Evolutionary conservation across 2,888 invertebrate genomes (phyloP), one percentile per base, ranked within the genome.

Genomic region (Hirtodrosophila duncani): DNA sequence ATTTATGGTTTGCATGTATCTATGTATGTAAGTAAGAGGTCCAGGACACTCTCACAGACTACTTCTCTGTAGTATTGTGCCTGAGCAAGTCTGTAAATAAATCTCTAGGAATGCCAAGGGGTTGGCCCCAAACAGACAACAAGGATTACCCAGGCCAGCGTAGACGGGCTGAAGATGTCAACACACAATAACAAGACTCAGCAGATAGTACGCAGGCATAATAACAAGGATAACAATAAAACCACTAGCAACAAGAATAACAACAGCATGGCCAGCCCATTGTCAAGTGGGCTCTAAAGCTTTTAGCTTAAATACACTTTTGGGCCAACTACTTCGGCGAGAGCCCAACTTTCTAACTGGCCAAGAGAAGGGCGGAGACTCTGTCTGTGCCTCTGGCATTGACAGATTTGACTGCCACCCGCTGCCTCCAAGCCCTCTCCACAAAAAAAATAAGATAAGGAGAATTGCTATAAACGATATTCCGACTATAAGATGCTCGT

Each of bases 301-400:
- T 77, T 81, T 77, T 77, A 77, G 81, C 75, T 77, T 77, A 77
- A 77, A 77, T 81, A 77, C 81, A 77, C 81, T 77, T 81, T n/a
- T 63, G 65, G 80, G 69, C 74, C 72, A 80, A 80, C 80, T 80
- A 77, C 80, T 75, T 55, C 37, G 43, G n/a, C n/a, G n/a, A n/a
- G n/a, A n/a, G n/a, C n/a, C n/a, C n/a, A n/a, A n/a, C n/a, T n/a
- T n/a, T n/a, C n/a, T n/a, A n/a, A n/a, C n/a, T n/a, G n/a, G n/a
- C n/a, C n/a, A n/a, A n/a, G n/a, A n/a, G n/a, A n/a, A n/a, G n/a
- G n/a, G n/a, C n/a, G n/a, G n/a, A n/a, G n/a, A n/a, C 5, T n/a
- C n/a, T 6, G 5, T 9, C 10, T 9, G 18, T 13, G 13, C 4
- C 14, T n/a, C 62, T 63, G 63, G 44, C 48, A 41, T 34, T 63